These are phyloP conservation scores for Kryptolebias marmoratus DNA, from an alignment of 2,113 vertebrate species.

Conservation along the genomic window DNA sequence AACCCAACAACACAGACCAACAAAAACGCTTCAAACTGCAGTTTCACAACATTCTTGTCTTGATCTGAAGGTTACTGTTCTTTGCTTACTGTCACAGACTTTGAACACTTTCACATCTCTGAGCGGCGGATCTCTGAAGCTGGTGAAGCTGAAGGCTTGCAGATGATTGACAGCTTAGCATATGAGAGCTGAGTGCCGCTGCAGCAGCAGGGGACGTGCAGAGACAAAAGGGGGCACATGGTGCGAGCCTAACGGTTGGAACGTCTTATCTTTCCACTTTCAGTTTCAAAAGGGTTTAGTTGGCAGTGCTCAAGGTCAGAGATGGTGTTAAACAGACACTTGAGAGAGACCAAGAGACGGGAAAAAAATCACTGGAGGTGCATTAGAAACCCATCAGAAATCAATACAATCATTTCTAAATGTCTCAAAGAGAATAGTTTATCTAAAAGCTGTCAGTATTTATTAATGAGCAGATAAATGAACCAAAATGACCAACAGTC, in stretches of 20 bases:
- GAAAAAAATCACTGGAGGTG: neutral
- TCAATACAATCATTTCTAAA: neutral
- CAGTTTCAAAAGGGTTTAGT: slow-evolving; percentile 54
- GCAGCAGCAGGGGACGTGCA: slow-evolving; percentile 25
- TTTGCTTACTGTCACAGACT: slow-evolving; percentile 1
- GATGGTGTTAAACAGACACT: slow-evolving; percentile 30
- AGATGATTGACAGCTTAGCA: slow-evolving; percentile 54
- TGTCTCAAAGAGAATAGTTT: slow-evolving; percentile 2
- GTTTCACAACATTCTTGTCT: neutral
- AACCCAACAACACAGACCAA: neutral
- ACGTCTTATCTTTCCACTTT: slow-evolving; percentile 58
- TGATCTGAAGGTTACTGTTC: slow-evolving; percentile 2
- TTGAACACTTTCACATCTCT: neutral
- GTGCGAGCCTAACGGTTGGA: slow-evolving; percentile 1
- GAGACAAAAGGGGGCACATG: neutral
- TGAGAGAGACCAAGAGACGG: slow-evolving; percentile 27
- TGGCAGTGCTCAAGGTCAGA: slow-evolving; percentile 57
- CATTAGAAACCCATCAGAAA: neutral
- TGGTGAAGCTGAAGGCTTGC: slow-evolving; percentile 15
- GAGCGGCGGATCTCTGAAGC: neutral
- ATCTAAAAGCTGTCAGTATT: slow-evolving; percentile 15
- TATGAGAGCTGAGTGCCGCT: slow-evolving; percentile 49
- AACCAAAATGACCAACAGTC: neutral
- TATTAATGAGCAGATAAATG: slow-evolving; percentile 5
- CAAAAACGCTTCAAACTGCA: neutral